Evolutionary conservation across 2,113 vertebrate genomes (phyloP).

Genomic region (Neotragus pygmaeus): DNA sequence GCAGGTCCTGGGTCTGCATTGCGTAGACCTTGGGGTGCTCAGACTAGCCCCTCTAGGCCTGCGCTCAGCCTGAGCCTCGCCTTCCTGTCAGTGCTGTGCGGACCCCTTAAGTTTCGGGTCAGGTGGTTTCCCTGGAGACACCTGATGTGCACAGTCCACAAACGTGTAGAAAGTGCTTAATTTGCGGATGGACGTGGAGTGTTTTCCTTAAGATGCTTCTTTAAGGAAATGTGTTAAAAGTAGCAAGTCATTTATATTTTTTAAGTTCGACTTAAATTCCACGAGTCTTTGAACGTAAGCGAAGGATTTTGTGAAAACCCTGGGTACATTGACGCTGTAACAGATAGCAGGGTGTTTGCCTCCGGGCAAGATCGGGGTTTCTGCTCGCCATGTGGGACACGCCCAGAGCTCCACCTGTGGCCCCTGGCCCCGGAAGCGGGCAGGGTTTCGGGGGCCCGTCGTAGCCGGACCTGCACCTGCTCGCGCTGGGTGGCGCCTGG

Average conservation of each 20-base stretch:
- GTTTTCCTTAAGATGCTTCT: neutral
- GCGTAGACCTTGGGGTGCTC: neutral
- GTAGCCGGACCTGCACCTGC: neutral
- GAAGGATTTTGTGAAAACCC: neutral
- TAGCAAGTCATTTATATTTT: neutral
- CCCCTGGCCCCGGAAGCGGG: neutral
- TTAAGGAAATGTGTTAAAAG: neutral
- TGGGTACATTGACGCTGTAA: neutral
- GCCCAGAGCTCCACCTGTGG: neutral
- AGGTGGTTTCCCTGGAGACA: neutral
- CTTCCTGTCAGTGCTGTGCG: neutral
- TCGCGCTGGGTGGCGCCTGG: conserved; percentile 26
- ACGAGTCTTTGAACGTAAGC: neutral
- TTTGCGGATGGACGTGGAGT: neutral
- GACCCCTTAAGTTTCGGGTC: neutral
- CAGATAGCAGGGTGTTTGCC: neutral
- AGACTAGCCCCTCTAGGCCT: neutral
- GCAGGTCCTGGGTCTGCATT: too few species aligned
- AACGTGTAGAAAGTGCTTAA: neutral
- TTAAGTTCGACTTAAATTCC: neutral
- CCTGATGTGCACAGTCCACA: neutral
- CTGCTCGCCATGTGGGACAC: accelerated
- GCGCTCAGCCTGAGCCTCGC: accelerated
- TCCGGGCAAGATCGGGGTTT: neutral
- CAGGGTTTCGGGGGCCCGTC: neutral